Conservation (phyloP, 2,113 vertebrate genomes). For the Pogonocichla stellata region DNA sequence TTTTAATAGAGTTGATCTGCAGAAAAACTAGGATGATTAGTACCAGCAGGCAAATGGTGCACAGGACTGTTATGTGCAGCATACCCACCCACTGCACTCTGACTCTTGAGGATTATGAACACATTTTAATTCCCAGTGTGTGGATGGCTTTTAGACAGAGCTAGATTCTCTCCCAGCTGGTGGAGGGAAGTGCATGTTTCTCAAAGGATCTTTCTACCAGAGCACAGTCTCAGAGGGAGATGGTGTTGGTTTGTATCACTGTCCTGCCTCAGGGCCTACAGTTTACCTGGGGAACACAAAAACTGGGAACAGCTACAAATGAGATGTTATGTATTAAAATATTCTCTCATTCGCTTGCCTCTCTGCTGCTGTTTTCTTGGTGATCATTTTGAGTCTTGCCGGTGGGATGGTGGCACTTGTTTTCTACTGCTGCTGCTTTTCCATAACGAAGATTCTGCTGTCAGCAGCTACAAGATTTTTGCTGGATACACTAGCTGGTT, state of each 20-base stretch:
- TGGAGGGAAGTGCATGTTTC: neutral
- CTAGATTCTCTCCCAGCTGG: neutral
- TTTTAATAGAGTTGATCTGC: neutral
- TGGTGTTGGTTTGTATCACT: neutral
- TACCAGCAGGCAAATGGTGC: neutral
- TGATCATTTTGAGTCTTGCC: neutral
- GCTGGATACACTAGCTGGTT: neutral
- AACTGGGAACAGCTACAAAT: neutral
- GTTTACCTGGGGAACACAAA: neutral
- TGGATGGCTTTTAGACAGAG: neutral
- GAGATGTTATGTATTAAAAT: neutral
- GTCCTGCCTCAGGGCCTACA: neutral
- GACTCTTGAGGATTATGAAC: neutral
- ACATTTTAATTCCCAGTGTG: neutral
- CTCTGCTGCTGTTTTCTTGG: neutral
- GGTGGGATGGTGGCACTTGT: neutral
- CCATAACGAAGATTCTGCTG: neutral
- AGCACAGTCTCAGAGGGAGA: neutral
- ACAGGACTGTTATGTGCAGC: neutral
- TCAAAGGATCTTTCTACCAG: neutral
- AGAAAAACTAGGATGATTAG: neutral
- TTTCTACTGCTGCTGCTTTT: neutral
- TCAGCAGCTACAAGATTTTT: neutral
- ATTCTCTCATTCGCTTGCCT: neutral
- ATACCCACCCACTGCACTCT: neutral